Base-by-base conservation (phyloP, 2,113 vertebrate genomes). In the Megalops atlanticus region DNA sequence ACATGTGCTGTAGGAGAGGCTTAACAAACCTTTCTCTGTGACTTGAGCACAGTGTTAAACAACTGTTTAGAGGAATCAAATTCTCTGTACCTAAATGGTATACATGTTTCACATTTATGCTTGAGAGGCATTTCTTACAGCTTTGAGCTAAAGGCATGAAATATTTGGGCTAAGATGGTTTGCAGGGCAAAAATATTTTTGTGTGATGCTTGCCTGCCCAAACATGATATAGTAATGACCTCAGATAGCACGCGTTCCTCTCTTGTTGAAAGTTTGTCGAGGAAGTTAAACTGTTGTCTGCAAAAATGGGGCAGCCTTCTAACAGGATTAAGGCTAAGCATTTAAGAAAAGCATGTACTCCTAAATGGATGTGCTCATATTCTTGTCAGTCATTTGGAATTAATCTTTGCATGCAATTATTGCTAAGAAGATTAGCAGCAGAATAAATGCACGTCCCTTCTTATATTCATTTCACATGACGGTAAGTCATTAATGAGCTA, bases 401-500 rank as follows among this genome's bases (percentile, higher is more conserved):
- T 58, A 58, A 35, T 58, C 47, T 77, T 11, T 58, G 18, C 41
- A 52, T 52, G 69, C 41, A 33, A 49, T 41, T 16, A 72, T 38
- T 71, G 72, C 40, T 52, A 73, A 74, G 14, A 54, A 36, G 70
- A 80, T 74, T 58, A 72, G 39, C 68, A 16, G 4, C 58, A 4
- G 21, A 16, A 73, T 31, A 24, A 79, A 64, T 31, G 18, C 3
- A n/a, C 27, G 5, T 38, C 4, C 8, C 64, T 31, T 69, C 40
- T 71, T 58, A 64, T 15, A 70, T 31, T 3, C 58, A 31, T 8
- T 64, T 27, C 31, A 24, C 18, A 45, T 74, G 40, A 52, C 31
- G 2, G 70, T 39, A 52, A 52, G 31, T 39, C 45, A 73, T 74
- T 80, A 73, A 45, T 71, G 6, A 81, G 58, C 24, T 36, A 76